These are phyloP conservation scores for Microplitis deprimator DNA, from an alignment of 2,888 invertebrate genomes.

Conservation along the genomic window DNA sequence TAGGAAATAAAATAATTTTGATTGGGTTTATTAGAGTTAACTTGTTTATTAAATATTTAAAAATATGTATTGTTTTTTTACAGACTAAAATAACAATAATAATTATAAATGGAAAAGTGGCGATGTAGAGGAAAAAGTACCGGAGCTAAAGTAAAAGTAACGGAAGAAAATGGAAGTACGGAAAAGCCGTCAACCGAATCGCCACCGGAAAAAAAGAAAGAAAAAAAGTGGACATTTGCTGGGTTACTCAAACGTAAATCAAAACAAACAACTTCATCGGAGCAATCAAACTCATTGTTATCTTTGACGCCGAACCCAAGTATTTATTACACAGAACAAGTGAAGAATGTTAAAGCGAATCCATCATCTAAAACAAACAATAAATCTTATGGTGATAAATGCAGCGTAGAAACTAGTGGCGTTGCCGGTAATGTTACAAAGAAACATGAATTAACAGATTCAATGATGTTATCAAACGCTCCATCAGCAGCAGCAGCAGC, in stretches of 20 bases:
- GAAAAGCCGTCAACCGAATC: conserved; percentile 45
- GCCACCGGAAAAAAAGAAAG: conserved; percentile 74
- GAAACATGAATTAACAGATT: conserved; percentile 11
- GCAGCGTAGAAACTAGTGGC: neutral
- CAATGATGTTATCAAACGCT: conserved; percentile 48
- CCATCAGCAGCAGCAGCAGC: conserved; percentile 73
- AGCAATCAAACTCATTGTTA: neutral
- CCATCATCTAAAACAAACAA: neutral
- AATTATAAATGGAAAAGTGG: conserved; percentile 58
- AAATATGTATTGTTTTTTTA: neutral
- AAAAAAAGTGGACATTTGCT: conserved; percentile 86
- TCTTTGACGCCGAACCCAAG: neutral
- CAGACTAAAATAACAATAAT: neutral
- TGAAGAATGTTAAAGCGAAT: conserved; percentile 73
- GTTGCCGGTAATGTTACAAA: neutral
- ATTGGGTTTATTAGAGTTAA: neutral
- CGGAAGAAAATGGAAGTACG: conserved; percentile 44
- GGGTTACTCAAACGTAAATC: conserved; percentile 85
- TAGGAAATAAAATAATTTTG: neutral
- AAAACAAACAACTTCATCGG: conserved; percentile 39
- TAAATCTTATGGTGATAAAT: conserved; percentile 9
- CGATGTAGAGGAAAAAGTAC: conserved; percentile 54
- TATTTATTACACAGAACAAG: conserved; percentile 73
- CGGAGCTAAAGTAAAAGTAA: conserved; percentile 50
- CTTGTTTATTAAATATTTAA: neutral